Percentiles rank a stretch among this genome's conserved stretches.
Conservation (phyloP, 2,888 invertebrate species). For the Leptopilina syphax region DNA sequence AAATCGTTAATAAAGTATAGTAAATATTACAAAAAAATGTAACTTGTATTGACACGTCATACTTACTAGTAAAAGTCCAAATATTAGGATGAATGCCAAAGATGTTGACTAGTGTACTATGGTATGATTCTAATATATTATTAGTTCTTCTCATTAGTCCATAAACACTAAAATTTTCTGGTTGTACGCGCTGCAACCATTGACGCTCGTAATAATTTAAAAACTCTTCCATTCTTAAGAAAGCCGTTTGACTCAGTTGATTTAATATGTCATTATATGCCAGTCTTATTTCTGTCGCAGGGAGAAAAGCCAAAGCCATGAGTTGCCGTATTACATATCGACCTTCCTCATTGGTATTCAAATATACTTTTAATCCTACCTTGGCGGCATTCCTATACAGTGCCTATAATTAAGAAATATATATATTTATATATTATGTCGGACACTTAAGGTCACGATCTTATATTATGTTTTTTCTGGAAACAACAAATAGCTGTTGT, state of each 20-base stretch:
- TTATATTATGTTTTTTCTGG: too few relatives aligned
- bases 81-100: neutral
- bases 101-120: neutral
- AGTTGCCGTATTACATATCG: neutral
- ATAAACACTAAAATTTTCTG: neutral
- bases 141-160: neutral
- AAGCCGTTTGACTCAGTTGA: neutral
- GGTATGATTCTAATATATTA: neutral
- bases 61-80: neutral
- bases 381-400: neutral
- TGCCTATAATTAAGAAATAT: neutral
- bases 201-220: neutral
- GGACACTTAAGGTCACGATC: too few relatives aligned
- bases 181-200: neutral
- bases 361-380: neutral
- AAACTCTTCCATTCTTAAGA: neutral
- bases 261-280: neutral
- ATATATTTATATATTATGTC: too few relatives aligned
- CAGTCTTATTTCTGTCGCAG: neutral
- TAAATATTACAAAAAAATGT: too few relatives aligned
- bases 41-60: too few relatives aligned
- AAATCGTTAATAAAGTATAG: too few relatives aligned
- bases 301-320: neutral
- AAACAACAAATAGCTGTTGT: too few relatives aligned
- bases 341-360: neutral